These are phyloP conservation scores for Arizona elegans DNA, from an alignment of 2,113 vertebrate species.

Conservation along the genomic window DNA sequence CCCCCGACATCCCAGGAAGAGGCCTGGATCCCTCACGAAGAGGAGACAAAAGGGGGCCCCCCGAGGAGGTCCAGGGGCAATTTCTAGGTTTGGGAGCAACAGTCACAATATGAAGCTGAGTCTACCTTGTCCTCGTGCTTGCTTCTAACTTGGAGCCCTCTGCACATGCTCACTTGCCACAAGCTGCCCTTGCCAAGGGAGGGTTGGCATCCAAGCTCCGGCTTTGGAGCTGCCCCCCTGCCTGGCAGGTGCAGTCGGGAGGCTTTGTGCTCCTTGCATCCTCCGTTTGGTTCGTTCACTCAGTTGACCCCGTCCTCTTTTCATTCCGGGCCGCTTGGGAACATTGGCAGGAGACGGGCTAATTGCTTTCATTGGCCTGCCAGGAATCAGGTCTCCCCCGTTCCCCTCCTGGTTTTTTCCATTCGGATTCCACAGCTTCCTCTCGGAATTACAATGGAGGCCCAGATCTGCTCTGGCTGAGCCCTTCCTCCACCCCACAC, in stretches of 20 bases:
- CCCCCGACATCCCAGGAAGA: neutral
- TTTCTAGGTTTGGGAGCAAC: neutral
- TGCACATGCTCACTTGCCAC: neutral
- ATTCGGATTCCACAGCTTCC: neutral
- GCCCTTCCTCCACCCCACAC: neutral
- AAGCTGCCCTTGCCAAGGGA: neutral
- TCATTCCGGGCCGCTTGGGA: neutral
- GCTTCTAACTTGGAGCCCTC: neutral
- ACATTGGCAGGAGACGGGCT: neutral
- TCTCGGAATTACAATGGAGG: neutral
- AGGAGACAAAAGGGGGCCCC: neutral
- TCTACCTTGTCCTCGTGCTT: neutral
- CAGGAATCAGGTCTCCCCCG: neutral
- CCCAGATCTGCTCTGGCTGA: neutral
- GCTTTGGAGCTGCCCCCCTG: neutral
- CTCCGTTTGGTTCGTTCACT: neutral
- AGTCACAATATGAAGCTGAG: fast-evolving
- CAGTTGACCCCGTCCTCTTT: neutral
- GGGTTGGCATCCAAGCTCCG: neutral
- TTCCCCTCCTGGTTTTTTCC: neutral
- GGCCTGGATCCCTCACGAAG: neutral
- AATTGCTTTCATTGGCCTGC: neutral
- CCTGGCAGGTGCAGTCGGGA: neutral
- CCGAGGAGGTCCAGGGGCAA: neutral
- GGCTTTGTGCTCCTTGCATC: neutral